phyloP scores from a whole-genome alignment of 2,888 invertebrate species.

The Campaea margaritaria region DNA sequence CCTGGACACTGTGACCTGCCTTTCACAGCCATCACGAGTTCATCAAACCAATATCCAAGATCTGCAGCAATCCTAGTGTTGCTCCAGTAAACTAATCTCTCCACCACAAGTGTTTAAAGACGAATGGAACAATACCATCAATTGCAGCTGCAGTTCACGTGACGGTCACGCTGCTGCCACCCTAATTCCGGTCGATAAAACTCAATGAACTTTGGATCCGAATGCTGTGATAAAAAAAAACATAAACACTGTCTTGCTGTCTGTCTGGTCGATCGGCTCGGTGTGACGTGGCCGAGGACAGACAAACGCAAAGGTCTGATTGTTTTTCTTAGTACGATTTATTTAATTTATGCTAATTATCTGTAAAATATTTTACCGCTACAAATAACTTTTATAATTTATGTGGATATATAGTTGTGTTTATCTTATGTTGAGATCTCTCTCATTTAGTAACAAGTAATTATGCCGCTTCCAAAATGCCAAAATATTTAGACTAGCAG shows the following conservation, averaged over 20 bases:
- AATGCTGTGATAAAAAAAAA: constrained; percentile 50
- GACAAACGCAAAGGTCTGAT: neutral
- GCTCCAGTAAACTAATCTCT: neutral
- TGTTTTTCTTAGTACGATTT: no score
- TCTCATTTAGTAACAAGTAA: no score
- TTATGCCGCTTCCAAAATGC: no score
- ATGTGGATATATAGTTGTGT: no score
- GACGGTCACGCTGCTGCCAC: constrained; percentile 48
- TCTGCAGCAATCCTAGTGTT: neutral
- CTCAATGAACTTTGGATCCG: constrained; percentile 55
- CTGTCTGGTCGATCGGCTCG: constrained; percentile 37
- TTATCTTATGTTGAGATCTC: no score
- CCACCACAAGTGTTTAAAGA: neutral
- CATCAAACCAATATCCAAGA: no score
- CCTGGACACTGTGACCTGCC: no score
- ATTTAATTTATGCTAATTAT: no score
- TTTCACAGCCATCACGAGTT: no score
- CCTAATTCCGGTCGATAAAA: constrained; percentile 49
- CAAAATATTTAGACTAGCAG: no score
- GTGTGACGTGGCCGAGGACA: constrained; percentile 12
- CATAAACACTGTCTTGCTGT: constrained; percentile 51
- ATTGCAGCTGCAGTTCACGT: constrained; percentile 41
- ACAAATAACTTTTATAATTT: no score
- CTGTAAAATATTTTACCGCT: no score
- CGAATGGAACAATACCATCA: neutral